Percentiles rank a stretch among this genome's conserved stretches.
Evolutionary conservation across 2,113 vertebrate species (phyloP).

Genomic region (Setophaga kirtlandii): DNA sequence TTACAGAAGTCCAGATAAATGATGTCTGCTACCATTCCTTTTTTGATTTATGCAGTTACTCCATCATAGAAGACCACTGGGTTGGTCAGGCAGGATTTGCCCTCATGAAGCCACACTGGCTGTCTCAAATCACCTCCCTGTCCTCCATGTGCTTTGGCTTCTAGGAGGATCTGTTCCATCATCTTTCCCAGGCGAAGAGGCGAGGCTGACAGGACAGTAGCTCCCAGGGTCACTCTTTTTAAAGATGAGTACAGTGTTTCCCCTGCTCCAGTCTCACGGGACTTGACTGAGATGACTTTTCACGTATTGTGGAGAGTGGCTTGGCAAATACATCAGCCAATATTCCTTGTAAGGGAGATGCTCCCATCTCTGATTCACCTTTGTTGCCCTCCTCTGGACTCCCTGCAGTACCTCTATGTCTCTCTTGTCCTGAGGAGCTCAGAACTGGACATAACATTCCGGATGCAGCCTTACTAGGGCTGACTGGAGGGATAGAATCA

Average conservation of each 20-base stretch:
- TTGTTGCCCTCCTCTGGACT: neutral
- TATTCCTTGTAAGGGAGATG: neutral
- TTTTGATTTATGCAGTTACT: neutral
- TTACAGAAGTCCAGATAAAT: neutral
- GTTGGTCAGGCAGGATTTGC: neutral
- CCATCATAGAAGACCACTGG: neutral
- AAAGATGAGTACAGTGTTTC: neutral
- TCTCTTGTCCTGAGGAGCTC: neutral
- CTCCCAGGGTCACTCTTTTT: neutral
- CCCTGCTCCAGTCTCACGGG: fast-evolving
- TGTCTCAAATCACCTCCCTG: neutral
- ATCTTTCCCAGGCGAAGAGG: neutral
- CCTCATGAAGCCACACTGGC: neutral
- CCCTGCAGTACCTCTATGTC: neutral
- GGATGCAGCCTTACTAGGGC: neutral
- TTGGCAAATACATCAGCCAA: neutral
- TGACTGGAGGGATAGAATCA: neutral
- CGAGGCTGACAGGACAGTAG: neutral
- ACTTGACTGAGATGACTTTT: neutral
- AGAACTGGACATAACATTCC: neutral
- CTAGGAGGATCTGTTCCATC: neutral
- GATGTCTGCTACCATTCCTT: fast-evolving
- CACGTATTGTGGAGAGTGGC: neutral
- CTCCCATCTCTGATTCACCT: neutral
- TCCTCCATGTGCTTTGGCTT: neutral